Evolutionary conservation across 2,113 vertebrate species (phyloP), one percentile per base, ranked within the genome.

Genomic region (Carassius carassius): DNA sequence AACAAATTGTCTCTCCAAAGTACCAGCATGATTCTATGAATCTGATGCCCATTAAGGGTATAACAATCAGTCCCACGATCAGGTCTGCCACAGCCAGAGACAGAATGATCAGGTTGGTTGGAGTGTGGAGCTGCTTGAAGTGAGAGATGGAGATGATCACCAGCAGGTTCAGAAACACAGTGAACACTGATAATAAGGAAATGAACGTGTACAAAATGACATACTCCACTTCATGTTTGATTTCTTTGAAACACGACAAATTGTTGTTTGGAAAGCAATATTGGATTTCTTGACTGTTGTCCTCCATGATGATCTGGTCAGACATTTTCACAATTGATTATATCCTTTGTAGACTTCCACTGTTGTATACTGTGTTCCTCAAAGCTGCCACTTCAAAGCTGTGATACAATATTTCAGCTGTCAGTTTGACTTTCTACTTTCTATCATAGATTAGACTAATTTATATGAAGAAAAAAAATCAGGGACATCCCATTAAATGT

Each of bases 101-200:
- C 73, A 94, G 91, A 35, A 93, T 81, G n/a, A 94, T 54, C 73
- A 92, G 81, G 90, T 94, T 94, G 82, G 92, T 93, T 49, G 90
- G 85, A 17, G 89, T 91, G 67, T 92, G 91, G 19, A 92, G 92
- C 89, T 94, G 90, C 89, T 92, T 94, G 89, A 9, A 93, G 81
- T 49, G 11, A 47, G 44, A 47, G 11, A 47, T 47, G 44, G 44
- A 47, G 44, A 47, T 3, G 44, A 47, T 47, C 10, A 47, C 44
- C 44, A 47, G 44, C 44, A 47, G 44, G 11, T 47, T 47, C 44
- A 47, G 11, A 47, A 47, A 47, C 2, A 47, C 44, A 47, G 44
- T 60, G 0, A 41, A 78, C 5, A 60, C 21, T 4, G 54, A 60
- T 8, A 4, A 1, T 37, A 23, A 78, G n/a, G 13, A 60, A 60